Evolutionary conservation across 2,797 vertebrate species (phyloP).

Genomic region (Labeo calbasu): DNA sequence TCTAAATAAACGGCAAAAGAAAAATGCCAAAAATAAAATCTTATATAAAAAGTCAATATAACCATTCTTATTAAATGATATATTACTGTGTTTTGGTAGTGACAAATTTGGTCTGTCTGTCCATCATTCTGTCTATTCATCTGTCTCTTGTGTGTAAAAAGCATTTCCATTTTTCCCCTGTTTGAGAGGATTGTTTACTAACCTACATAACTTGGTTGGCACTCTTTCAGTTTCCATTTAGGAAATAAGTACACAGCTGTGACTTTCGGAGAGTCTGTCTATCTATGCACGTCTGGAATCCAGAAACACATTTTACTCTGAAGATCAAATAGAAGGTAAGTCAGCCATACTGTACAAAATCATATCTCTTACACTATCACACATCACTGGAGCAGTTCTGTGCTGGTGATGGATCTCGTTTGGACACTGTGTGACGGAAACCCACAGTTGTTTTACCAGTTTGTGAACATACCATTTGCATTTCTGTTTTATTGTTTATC

Average conservation of each 20-base stretch:
- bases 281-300: slow-evolving; percentile 49
- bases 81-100: too few relatives aligned
- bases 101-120: too few relatives aligned
- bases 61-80: too few relatives aligned
- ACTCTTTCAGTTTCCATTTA: slow-evolving; percentile 20
- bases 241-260: not conserved
- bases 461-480: slow-evolving; percentile 67
- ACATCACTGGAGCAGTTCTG: not conserved
- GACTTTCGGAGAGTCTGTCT: slow-evolving; percentile 8
- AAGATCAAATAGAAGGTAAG: slow-evolving; percentile 16
- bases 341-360: not conserved
- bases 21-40: too few relatives aligned
- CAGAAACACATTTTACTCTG: not conserved
- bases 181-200: slow-evolving; percentile 34
- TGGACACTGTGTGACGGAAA: slow-evolving; percentile 60
- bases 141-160: not conserved
- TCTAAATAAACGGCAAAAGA: too few relatives aligned
- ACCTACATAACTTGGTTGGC: slow-evolving; percentile 41
- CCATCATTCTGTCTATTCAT: not conserved
- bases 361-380: not conserved
- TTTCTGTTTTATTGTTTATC: slow-evolving; percentile 67
- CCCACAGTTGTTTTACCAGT: slow-evolving; percentile 67
- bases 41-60: too few relatives aligned
- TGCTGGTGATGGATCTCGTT: slow-evolving; percentile 59
- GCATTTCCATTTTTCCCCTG: not conserved